These are phyloP conservation scores for Scyliorhinus canicula DNA, from an alignment of 2,797 vertebrate species.

Conservation along the genomic window DNA sequence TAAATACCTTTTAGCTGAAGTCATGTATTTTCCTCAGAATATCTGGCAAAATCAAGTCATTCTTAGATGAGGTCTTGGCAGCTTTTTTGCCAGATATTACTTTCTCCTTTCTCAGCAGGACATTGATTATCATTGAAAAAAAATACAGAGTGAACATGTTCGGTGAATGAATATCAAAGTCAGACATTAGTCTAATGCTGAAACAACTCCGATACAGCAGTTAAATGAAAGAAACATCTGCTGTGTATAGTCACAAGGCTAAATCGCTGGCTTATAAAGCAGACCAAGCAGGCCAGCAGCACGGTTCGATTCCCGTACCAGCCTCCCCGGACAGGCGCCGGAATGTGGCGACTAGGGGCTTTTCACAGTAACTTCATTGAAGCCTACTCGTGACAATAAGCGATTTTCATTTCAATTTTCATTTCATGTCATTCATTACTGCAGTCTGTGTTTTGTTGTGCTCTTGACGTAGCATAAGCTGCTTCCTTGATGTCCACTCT, in stretches of 20 bases:
- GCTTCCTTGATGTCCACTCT: no score
- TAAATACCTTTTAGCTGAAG: constrained; percentile 23
- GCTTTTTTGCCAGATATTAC: background rate
- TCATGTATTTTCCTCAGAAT: constrained; percentile 9
- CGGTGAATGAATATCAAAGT: background rate
- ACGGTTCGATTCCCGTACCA: no score
- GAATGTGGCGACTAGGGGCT: no score
- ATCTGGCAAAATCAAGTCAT: constrained; percentile 16
- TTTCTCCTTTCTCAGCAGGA: background rate
- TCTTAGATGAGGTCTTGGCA: background rate
- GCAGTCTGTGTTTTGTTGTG: no score
- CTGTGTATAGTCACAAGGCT: no score
- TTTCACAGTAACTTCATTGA: no score
- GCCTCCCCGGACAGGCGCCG: no score
- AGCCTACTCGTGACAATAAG: no score
- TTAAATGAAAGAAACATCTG: background rate
- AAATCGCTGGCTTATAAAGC: no score
- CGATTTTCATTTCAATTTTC: no score
- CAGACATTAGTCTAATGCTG: background rate
- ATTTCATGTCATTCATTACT: background rate
- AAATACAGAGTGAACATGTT: background rate
- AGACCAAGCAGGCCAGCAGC: no score
- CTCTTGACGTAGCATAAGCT: no score
- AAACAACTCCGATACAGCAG: background rate
- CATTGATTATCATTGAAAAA: background rate